These are phyloP conservation scores for Cremastobaeus sp. DNA, from an alignment of 2,888 invertebrate species.

Conservation along the genomic window DNA sequence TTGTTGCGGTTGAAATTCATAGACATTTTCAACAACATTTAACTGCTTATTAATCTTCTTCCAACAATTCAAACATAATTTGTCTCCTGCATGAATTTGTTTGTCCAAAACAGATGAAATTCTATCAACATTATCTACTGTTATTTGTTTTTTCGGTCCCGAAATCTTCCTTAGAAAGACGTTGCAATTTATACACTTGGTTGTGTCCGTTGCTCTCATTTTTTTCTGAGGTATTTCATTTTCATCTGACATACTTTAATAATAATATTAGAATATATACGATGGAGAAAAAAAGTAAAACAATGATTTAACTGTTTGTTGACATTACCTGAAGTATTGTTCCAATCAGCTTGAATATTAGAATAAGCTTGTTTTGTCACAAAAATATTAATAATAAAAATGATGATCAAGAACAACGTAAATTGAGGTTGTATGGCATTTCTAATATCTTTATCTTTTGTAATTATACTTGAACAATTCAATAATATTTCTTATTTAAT, in stretches of 20 bases:
- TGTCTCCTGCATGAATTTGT: not conserved
- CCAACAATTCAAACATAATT: constrained; percentile 11
- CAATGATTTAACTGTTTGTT: not conserved
- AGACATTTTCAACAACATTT: constrained; percentile 4
- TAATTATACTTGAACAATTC: no score
- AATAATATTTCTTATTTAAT: no score
- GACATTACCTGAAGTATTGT: not conserved
- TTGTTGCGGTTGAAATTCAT: constrained; percentile 7
- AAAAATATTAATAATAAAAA: not conserved
- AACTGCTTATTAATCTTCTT: constrained; percentile 4
- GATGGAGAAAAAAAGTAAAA: not conserved
- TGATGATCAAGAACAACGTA: not conserved
- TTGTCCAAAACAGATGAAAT: not conserved
- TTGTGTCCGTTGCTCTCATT: not conserved
- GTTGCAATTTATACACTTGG: constrained; percentile 1
- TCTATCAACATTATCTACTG: not conserved
- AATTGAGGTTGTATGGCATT: not conserved
- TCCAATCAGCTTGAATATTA: not conserved
- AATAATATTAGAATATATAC: not conserved
- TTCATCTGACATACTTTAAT: constrained; percentile 2
- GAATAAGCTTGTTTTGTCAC: not conserved
- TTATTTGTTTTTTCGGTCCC: constrained; percentile 8
- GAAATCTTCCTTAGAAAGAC: constrained; percentile 4
- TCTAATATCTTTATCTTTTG: no score
- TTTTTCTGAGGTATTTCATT: constrained; percentile 1